These are phyloP conservation scores for Xenopus tropicalis DNA, from an alignment of 2,113 vertebrate species.

Conservation along the genomic window DNA sequence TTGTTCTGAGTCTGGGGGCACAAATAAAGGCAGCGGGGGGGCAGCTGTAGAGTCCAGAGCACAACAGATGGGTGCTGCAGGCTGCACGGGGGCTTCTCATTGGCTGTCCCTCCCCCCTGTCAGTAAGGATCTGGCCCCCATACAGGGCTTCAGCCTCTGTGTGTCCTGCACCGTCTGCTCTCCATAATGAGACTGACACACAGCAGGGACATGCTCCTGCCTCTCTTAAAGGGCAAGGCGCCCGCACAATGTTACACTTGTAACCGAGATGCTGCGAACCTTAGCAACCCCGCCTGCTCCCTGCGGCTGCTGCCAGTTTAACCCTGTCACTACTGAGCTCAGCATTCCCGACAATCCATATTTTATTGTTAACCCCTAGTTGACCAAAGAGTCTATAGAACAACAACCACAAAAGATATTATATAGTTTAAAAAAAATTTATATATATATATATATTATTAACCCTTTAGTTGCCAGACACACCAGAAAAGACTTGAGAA, in stretches of 20 bases:
- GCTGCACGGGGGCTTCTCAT: background rate
- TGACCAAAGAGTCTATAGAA: no score
- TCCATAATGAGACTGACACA: background rate
- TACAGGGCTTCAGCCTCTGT: background rate
- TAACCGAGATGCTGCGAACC: slow-evolving; percentile 2
- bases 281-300: no score
- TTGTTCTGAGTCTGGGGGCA: background rate
- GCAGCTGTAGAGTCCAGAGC: background rate
- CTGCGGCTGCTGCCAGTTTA: no score
- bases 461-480: no score
- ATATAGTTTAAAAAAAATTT: no score
- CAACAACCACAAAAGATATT: no score
- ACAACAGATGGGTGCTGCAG: background rate
- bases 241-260: background rate
- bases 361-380: no score
- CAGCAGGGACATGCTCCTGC: background rate
- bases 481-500: no score
- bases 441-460: no score
- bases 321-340: no score
- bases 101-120: background rate
- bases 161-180: background rate
- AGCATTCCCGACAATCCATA: no score
- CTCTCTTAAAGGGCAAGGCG: background rate
- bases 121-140: background rate
- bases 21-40: no score